Conservation (phyloP, 2,888 invertebrate species). For the Drosophila melanosoma region DNA sequence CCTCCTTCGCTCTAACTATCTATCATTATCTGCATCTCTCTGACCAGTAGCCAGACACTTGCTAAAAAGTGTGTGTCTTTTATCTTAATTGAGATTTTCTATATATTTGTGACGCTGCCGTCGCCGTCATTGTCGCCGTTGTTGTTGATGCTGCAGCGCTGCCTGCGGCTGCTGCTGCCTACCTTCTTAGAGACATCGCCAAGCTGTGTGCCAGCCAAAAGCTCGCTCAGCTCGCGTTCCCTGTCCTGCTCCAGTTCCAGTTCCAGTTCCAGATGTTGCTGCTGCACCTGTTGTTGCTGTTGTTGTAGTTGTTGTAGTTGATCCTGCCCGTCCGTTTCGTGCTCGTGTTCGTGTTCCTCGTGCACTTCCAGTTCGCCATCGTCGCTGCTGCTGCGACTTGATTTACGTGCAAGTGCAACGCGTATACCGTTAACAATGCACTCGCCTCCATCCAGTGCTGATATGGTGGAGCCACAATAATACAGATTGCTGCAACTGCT, state of each 20-base stretch:
- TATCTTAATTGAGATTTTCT: slow-evolving; percentile 74
- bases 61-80: slow-evolving; percentile 25
- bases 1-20: not conserved
- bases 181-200: slow-evolving; percentile 71
- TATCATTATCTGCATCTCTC: not conserved
- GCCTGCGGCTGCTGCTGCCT: slow-evolving; percentile 50
- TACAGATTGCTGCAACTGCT: slow-evolving; percentile 87
- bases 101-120: slow-evolving; percentile 71
- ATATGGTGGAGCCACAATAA: slow-evolving; percentile 87
- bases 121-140: slow-evolving; percentile 28
- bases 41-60: not conserved
- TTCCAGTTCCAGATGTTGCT: slow-evolving; percentile 12
- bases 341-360: slow-evolving; percentile 42
- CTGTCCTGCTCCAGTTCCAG: slow-evolving; percentile 20
- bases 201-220: slow-evolving; percentile 72
- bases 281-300: slow-evolving; percentile 14
- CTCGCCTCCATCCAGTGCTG: slow-evolving; percentile 86
- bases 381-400: slow-evolving; percentile 86
- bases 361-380: slow-evolving; percentile 42
- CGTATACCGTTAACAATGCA: slow-evolving; percentile 85
- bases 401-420: slow-evolving; percentile 88
- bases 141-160: slow-evolving; percentile 24
- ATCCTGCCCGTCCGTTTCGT: slow-evolving; percentile 31
- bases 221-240: slow-evolving; percentile 66
- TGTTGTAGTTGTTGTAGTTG: slow-evolving; percentile 17